Conservation (phyloP, 2,888 invertebrate species). For the Tuta absoluta region DNA sequence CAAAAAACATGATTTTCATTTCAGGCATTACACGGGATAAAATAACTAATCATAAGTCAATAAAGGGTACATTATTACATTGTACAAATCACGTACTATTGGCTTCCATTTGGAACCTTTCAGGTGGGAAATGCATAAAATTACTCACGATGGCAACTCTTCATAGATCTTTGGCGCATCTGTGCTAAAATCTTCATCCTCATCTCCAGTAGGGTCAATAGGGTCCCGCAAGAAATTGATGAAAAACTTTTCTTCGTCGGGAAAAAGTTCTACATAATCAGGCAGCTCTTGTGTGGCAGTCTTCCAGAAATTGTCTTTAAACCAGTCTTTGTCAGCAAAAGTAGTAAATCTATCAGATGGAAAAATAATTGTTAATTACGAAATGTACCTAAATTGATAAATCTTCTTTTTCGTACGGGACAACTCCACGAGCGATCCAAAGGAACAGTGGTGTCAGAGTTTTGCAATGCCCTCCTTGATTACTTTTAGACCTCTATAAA, state of each 20-base stretch:
- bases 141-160: slow-evolving; percentile 84
- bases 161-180: slow-evolving; percentile 94
- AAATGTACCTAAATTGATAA: neutral
- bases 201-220: slow-evolving; percentile 89
- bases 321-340: slow-evolving; percentile 84
- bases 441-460: no score
- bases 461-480: no score
- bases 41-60: no score
- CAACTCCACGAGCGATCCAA: no score
- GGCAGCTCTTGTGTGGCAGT: slow-evolving; percentile 82
- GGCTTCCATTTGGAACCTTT: neutral
- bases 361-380: neutral
- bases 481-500: no score
- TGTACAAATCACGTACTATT: no score
- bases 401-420: no score
- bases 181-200: slow-evolving; percentile 85
- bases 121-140: neutral
- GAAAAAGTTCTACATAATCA: slow-evolving; percentile 65
- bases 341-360: slow-evolving; percentile 60
- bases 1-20: no score
- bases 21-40: no score
- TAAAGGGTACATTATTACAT: no score
- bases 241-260: slow-evolving; percentile 85
- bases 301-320: slow-evolving; percentile 81
- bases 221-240: slow-evolving; percentile 92